Conservation (phyloP, 2,888 invertebrate genomes). For the Cheilosia impressa region DNA sequence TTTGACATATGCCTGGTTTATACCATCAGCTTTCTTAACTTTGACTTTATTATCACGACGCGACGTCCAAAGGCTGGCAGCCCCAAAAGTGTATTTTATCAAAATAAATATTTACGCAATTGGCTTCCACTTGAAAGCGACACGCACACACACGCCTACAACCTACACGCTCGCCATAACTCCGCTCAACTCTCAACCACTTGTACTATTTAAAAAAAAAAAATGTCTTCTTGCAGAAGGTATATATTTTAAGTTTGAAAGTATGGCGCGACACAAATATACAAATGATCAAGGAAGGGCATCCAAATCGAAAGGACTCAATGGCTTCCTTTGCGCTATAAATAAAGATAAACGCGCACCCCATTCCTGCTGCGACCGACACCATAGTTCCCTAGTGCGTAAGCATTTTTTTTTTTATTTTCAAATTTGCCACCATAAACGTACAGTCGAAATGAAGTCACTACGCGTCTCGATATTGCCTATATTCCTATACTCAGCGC, state of each 20-base stretch:
- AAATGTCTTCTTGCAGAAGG: too few relatives aligned
- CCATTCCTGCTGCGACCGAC: slow-evolving; percentile 23
- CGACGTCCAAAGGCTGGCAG: background rate
- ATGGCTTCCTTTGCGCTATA: slow-evolving; percentile 64
- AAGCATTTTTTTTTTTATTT: slow-evolving; percentile 18
- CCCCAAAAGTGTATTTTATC: slow-evolving; percentile 12
- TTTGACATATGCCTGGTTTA: fast-evolving
- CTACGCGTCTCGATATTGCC: background rate
- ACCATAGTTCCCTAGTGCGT: slow-evolving; percentile 6
- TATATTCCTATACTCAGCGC: too few relatives aligned
- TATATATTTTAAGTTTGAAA: slow-evolving; percentile 27
- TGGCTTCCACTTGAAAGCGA: slow-evolving; percentile 9
- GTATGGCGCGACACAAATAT: background rate
- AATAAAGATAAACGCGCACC: slow-evolving; percentile 54
- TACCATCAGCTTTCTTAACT: background rate
- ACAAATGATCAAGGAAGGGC: slow-evolving; percentile 35
- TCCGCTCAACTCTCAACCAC: background rate
- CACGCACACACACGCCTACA: background rate
- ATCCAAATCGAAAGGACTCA: slow-evolving; percentile 35
- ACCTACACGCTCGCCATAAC: background rate
- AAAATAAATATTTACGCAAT: slow-evolving; percentile 35
- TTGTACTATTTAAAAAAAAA: slow-evolving; percentile 2
- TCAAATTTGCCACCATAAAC: slow-evolving; percentile 58
- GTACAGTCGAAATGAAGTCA: background rate
- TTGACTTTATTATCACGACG: slow-evolving; percentile 4